Evolutionary conservation across 2,113 vertebrate species (phyloP), one percentile per base, ranked within the genome.

Genomic region (Mesembrinibis cayennensis): DNA sequence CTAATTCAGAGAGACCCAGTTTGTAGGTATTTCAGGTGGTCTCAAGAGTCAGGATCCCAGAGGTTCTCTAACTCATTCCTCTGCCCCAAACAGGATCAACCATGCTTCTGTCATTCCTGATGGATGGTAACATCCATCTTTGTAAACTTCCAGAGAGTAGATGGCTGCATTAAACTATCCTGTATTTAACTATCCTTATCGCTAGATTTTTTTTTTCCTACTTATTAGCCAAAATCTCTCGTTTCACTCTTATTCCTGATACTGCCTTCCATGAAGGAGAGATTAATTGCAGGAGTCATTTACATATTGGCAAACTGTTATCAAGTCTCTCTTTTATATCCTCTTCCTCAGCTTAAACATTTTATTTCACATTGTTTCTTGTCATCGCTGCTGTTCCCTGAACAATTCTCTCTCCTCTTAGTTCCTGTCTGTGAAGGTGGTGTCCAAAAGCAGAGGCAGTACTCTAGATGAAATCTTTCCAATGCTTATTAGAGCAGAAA

Each of bases 401-500:
- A 82, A 44, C n/a, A 61, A 22, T 77, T 89, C 25, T 63, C 34
- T 78, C 44, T 83, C 23, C 32, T 82, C 47, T 62, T 32, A 62
- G 36, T 21, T 78, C 27, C 30, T 58, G 20, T 29, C 61, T 74
- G n/a, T 50, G 61, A 70, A 78, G 34, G 55, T 65, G 44, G 7
- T 77, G 34, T 59, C 73, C 91, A 65, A 89, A 94, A 89, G 45
- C 76, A 78, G 63, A 81, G 42, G 15, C 89, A 74, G 25, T 63
- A 44, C 71, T 87, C 63, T 59, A 69, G 58, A 21, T 18, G 3
- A 93, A 95, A n/a, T 23, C 44, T 82, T 91, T 78, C 83, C 69
- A 84, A 19, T 47, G 83, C 59, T 94, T 84, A 89, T 87, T 78
- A 82, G 93, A 93, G 91, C 89, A 91, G 83, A 96, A 96, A 90